Conservation (phyloP, 2,113 vertebrate species). For the Natator depressus region DNA sequence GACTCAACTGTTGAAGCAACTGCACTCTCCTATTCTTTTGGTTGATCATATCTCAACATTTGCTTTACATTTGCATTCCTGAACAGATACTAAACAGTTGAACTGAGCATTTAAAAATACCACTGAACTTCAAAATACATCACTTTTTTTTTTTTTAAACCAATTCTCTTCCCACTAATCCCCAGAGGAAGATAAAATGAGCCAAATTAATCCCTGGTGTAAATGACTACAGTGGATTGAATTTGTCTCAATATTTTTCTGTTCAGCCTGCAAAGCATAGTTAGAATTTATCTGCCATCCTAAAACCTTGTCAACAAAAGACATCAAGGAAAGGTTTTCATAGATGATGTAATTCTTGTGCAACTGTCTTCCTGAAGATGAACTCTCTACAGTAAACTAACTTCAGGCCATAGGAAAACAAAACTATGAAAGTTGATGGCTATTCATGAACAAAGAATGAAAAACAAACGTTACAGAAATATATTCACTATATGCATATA, state of each 20-base stretch:
- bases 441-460: neutral
- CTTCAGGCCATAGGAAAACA: neutral
- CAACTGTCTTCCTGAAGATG: neutral
- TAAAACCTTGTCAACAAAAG: conserved; percentile 8
- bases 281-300: neutral
- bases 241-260: neutral
- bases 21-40: neutral
- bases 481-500: conserved; percentile 40
- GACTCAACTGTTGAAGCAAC: neutral
- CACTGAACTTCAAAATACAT: neutral
- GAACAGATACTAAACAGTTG: neutral
- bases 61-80: neutral
- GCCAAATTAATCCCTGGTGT: neutral
- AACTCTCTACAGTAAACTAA: conserved; percentile 19
- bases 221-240: neutral
- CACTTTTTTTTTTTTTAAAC: conserved; percentile 5
- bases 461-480: conserved; percentile 46
- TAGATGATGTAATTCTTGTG: neutral
- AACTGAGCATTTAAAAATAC: neutral
- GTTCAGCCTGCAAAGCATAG: neutral
- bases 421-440: neutral
- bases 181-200: conserved; percentile 12
- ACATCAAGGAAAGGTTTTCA: neutral
- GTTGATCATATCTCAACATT: neutral
- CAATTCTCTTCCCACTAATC: conserved; percentile 28